A percentile compares a stretch with the other conserved stretches of the same genome.
phyloP scores from a whole-genome alignment of 2,888 invertebrate species.

The Ariolimax columbianus region DNA sequence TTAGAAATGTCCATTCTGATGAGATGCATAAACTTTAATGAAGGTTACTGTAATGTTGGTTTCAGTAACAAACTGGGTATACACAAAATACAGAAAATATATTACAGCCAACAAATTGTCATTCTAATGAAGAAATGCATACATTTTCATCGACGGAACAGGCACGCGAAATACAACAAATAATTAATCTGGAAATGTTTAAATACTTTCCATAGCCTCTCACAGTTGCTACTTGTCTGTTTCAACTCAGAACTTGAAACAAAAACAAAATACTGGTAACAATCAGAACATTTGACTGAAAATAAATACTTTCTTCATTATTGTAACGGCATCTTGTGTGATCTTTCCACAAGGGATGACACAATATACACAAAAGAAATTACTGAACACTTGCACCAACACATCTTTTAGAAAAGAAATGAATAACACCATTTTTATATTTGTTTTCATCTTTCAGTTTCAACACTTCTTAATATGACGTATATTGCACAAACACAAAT shows the following conservation, averaged over 20 bases:
- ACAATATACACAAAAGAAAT: neutral
- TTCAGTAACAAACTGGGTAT: neutral
- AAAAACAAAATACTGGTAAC: neutral
- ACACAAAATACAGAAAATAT: neutral
- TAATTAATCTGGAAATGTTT: neutral
- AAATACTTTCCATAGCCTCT: neutral
- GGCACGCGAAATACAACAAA: neutral
- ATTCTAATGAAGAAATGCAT: conserved; percentile 6
- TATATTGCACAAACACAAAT: conserved; percentile 19
- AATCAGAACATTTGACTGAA: neutral
- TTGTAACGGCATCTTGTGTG: neutral
- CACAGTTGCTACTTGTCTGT: neutral
- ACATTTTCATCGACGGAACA: neutral
- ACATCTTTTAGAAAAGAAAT: neutral
- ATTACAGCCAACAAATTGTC: neutral
- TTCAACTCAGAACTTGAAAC: neutral
- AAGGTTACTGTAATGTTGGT: neutral
- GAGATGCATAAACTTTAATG: conserved; percentile 23
- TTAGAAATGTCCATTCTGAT: neutral
- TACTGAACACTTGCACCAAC: neutral
- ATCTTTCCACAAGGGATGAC: neutral
- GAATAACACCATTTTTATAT: neutral
- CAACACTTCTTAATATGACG: neutral
- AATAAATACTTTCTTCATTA: neutral
- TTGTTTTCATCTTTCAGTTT: neutral